Evolutionary conservation across 1,140 invertebrate species (phyloP).

Genomic region (Drosophila trapezifrons): DNA sequence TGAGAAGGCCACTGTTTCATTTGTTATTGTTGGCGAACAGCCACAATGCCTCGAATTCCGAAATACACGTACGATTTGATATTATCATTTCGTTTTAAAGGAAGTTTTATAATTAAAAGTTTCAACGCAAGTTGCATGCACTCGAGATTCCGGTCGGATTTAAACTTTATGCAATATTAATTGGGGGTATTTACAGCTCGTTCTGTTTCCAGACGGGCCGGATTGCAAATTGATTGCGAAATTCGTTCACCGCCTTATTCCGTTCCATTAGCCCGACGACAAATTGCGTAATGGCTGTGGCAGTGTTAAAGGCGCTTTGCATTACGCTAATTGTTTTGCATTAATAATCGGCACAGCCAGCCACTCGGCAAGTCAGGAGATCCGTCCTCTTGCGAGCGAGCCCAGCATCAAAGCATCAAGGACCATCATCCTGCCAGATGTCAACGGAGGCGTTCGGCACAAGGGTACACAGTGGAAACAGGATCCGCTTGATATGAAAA

Average conservation of each 20-base stretch:
- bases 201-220: neutral
- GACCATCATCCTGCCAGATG: conserved; percentile 22
- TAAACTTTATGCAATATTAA: conserved; percentile 33
- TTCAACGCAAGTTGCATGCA: conserved; percentile 23
- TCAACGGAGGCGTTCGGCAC: conserved; percentile 16
- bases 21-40: neutral
- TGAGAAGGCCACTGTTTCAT: neutral
- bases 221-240: conserved; percentile 30
- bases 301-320: conserved; percentile 17
- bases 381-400: conserved; percentile 4
- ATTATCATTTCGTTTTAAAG: conserved; percentile 6
- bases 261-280: conserved; percentile 15
- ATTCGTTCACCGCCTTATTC: conserved; percentile 26
- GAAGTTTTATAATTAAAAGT: conserved; percentile 38
- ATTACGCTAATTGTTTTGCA: conserved; percentile 53
- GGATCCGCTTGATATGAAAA: neutral
- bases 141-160: neutral
- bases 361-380: conserved; percentile 3
- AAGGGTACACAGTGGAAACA: neutral
- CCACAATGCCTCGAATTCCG: no score
- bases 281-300: conserved; percentile 19
- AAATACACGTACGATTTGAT: conserved; percentile 3
- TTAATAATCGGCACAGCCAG: conserved; percentile 43
- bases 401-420: conserved; percentile 19
- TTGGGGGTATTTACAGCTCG: conserved; percentile 10